These are phyloP conservation scores for Corella eumyota DNA, from an alignment of 23 tunicate species.

Conservation along the genomic window DNA sequence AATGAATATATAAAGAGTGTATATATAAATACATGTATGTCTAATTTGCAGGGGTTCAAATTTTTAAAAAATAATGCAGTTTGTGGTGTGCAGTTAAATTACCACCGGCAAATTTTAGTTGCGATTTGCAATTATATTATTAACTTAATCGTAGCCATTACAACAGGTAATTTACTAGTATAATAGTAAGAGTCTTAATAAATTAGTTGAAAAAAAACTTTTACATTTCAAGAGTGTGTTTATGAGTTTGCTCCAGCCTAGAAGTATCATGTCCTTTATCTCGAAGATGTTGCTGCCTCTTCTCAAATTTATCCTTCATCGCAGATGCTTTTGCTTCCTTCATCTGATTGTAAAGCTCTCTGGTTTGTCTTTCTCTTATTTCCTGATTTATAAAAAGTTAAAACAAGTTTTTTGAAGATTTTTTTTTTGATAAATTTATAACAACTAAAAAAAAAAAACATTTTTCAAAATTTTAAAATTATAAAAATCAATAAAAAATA, in stretches of 20 bases:
- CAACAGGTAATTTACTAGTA: too few species aligned
- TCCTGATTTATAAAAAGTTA: constrained; percentile 25
- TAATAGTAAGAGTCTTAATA: too few species aligned
- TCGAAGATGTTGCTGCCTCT: constrained; percentile 29
- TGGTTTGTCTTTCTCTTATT: constrained; percentile 59
- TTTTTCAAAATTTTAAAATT: neutral
- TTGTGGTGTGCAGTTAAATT: too few species aligned
- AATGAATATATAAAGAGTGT: too few species aligned
- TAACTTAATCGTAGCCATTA: too few species aligned
- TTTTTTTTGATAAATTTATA: neutral
- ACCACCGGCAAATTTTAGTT: too few species aligned
- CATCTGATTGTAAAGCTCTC: constrained; percentile 75
- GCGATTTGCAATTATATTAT: too few species aligned
- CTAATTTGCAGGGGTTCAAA: too few species aligned
- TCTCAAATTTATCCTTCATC: constrained; percentile 55
- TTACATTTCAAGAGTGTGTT: neutral
- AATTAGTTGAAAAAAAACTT: too few species aligned
- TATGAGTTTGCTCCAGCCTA: constrained; percentile 36
- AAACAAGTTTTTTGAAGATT: too few species aligned
- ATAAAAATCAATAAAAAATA: neutral
- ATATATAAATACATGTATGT: too few species aligned
- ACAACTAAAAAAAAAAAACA: neutral
- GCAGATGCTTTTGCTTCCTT: constrained; percentile 77
- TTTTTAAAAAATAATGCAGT: too few species aligned
- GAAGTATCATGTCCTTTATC: constrained; percentile 86